Evolutionary conservation across 2,113 vertebrate genomes (phyloP).

Genomic region (Corvus hawaiiensis): DNA sequence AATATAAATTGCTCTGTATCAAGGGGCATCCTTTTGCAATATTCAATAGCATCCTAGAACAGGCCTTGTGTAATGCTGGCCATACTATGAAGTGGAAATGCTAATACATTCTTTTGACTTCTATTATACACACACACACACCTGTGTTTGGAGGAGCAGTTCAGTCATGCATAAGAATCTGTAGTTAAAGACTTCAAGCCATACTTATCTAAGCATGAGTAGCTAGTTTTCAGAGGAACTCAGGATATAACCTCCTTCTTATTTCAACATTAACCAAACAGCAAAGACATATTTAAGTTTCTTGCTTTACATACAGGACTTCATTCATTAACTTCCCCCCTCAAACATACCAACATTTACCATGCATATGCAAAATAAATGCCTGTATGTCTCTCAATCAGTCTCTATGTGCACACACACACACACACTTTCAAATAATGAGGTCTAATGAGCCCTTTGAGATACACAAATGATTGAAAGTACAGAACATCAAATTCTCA

Average conservation of each 20-base stretch:
- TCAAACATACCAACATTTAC: neutral
- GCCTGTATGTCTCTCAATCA: neutral
- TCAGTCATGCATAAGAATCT: neutral
- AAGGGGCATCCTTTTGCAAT: neutral
- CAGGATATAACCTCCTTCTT: neutral
- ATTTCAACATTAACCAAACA: neutral
- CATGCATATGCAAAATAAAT: neutral
- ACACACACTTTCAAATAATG: neutral
- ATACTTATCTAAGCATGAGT: neutral
- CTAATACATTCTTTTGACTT: neutral
- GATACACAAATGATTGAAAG: constrained; percentile 30
- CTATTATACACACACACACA: neutral
- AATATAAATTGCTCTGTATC: neutral
- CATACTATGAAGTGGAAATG: neutral
- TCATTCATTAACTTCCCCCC: neutral
- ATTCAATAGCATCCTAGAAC: neutral
- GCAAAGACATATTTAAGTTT: neutral
- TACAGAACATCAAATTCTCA: constrained; percentile 14
- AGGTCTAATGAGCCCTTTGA: neutral
- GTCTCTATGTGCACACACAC: neutral
- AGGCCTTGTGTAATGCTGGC: neutral
- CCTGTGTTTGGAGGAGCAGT: neutral
- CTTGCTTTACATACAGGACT: neutral
- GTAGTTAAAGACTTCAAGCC: neutral
- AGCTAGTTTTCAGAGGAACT: neutral